Evolutionary conservation across 1,140 invertebrate species (phyloP).

Genomic region (Ladona fulva): DNA sequence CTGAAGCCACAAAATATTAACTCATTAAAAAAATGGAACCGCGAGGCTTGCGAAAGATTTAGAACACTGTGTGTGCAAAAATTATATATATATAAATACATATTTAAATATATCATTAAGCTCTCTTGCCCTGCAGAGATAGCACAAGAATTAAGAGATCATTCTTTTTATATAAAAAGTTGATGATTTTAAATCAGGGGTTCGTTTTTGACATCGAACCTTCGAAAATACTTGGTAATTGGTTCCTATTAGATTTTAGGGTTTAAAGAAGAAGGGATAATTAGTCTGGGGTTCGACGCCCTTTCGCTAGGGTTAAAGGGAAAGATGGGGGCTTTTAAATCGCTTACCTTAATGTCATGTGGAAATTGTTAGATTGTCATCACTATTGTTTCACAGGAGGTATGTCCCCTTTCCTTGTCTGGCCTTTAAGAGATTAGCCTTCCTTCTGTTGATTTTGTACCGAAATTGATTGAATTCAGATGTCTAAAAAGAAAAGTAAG

Average conservation of each 20-base stretch:
- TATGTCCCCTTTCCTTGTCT: background rate
- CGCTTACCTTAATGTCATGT: slow-evolving; percentile 5
- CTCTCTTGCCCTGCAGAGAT: slow-evolving; percentile 11
- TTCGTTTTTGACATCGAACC: slow-evolving; percentile 2
- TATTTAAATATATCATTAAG: slow-evolving; percentile 12
- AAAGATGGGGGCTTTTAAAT: background rate
- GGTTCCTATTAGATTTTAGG: slow-evolving; percentile 1
- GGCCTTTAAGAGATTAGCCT: background rate
- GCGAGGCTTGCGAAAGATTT: background rate
- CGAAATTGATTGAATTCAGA: background rate
- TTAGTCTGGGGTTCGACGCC: background rate
- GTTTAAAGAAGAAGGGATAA: background rate
- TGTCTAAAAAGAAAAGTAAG: background rate
- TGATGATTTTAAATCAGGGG: background rate
- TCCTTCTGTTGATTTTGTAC: slow-evolving; percentile 9
- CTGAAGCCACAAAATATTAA: background rate
- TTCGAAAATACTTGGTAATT: background rate
- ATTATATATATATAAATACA: slow-evolving; percentile 17
- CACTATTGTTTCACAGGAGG: background rate
- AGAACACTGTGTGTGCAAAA: slow-evolving; percentile 19
- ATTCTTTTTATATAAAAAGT: background rate
- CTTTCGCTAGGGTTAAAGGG: background rate
- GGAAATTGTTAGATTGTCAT: background rate
- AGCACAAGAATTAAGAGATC: background rate
- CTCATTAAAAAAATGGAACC: background rate